Conservation (phyloP, 2,113 vertebrate species). For the Rafetus swinhoei region DNA sequence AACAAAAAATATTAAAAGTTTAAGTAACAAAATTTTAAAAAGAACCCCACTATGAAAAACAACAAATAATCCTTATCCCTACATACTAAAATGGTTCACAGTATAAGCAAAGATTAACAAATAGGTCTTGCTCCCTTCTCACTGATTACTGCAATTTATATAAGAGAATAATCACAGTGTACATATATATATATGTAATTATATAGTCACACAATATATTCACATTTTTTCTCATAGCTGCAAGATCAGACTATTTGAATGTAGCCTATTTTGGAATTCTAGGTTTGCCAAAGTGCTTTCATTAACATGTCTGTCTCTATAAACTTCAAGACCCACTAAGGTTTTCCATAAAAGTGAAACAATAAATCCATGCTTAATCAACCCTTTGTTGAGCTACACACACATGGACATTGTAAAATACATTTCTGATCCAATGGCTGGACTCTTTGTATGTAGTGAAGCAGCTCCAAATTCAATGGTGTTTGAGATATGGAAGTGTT, state of each 20-base stretch:
- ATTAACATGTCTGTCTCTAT: slow-evolving; percentile 49
- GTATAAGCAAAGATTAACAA: background rate
- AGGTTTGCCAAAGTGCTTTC: slow-evolving; percentile 42
- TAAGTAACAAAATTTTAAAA: background rate
- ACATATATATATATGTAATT: background rate
- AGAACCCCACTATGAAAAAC: background rate
- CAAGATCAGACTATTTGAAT: slow-evolving; percentile 17
- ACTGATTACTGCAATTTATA: slow-evolving; percentile 12
- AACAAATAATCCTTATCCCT: background rate
- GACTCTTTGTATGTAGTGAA: slow-evolving; percentile 8
- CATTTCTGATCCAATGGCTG: slow-evolving; percentile 38
- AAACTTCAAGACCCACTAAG: slow-evolving; percentile 45
- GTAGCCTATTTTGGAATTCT: slow-evolving; percentile 42
- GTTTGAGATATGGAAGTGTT: slow-evolving; percentile 44
- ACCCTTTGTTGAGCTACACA: slow-evolving; percentile 40
- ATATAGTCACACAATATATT: background rate
- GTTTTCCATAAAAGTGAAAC: slow-evolving; percentile 58
- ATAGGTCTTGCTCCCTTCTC: rapidly evolving
- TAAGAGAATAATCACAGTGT: background rate
- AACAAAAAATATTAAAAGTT: background rate
- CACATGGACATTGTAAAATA: slow-evolving; percentile 59
- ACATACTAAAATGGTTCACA: background rate
- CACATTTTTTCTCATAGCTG: slow-evolving; percentile 4
- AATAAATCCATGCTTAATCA: slow-evolving; percentile 68
- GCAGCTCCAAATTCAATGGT: slow-evolving; percentile 24